Evolutionary conservation across 2,888 invertebrate species (phyloP).

Genomic region (Germaria angustata): DNA sequence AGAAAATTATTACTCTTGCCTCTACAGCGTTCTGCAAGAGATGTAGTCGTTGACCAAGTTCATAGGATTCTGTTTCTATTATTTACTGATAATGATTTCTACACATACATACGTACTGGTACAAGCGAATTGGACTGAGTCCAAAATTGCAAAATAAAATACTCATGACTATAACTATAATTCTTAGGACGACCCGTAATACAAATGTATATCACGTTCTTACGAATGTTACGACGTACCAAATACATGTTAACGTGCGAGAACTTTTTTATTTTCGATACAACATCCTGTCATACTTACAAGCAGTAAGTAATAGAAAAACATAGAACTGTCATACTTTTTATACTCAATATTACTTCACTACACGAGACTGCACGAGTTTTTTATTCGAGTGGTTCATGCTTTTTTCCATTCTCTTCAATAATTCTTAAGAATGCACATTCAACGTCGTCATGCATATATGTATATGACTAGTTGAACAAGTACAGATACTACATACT

Average conservation of each 20-base stretch:
- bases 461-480: not conserved
- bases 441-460: not conserved
- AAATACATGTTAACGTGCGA: not conserved
- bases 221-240: not conserved
- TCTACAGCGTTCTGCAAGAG: too few relatives aligned
- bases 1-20: too few relatives aligned
- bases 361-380: not conserved
- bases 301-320: not conserved
- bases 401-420: not conserved
- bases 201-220: not conserved
- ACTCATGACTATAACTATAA: too few relatives aligned
- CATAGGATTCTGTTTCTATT: too few relatives aligned
- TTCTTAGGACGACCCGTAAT: not conserved
- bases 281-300: not conserved
- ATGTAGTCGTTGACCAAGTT: too few relatives aligned
- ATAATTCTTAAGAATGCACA: not conserved
- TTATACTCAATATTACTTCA: too few relatives aligned
- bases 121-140: too few relatives aligned
- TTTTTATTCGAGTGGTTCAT: not conserved
- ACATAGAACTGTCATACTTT: not conserved
- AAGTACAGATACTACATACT: slow-evolving; percentile 79
- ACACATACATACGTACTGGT: too few relatives aligned
- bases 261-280: not conserved
- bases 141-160: too few relatives aligned
- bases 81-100: too few relatives aligned